Percentiles rank a stretch among this genome's conserved stretches.
phyloP scores from a whole-genome alignment of 2,888 invertebrate species.

The Apotomis betuletana region DNA sequence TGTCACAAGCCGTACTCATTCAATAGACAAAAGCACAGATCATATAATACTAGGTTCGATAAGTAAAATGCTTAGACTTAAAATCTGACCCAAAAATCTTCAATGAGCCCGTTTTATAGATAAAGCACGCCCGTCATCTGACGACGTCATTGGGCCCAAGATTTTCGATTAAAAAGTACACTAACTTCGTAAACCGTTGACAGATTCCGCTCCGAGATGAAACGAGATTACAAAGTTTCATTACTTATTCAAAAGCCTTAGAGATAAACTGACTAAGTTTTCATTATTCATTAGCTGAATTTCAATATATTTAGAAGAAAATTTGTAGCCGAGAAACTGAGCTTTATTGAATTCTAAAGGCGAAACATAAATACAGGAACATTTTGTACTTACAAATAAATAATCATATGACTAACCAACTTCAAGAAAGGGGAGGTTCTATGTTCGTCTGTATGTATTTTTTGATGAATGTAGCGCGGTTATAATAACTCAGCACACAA shows the following conservation, averaged over 20 bases:
- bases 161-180: conserved; percentile 32
- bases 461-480: too few species aligned
- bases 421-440: too few species aligned
- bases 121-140: conserved; percentile 31
- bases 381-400: too few species aligned
- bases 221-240: conserved; percentile 33
- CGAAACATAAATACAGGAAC: not conserved
- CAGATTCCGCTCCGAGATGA: conserved; percentile 24
- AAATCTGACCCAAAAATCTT: conserved; percentile 13
- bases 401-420: too few species aligned
- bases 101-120: conserved; percentile 20
- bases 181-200: conserved; percentile 34
- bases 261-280: conserved; percentile 31
- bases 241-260: conserved; percentile 26
- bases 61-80: not conserved
- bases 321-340: not conserved
- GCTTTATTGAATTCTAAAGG: not conserved
- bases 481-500: too few species aligned
- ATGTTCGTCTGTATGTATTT: too few species aligned
- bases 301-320: conserved; percentile 3
- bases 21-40: not conserved
- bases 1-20: not conserved
- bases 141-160: conserved; percentile 8
- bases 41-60: too few species aligned
- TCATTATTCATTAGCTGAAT: conserved; percentile 20